A percentile compares a stretch with the other conserved stretches of the same genome.
Evolutionary conservation across 2,113 vertebrate genomes (phyloP).

Genomic region (Polypterus senegalus): DNA sequence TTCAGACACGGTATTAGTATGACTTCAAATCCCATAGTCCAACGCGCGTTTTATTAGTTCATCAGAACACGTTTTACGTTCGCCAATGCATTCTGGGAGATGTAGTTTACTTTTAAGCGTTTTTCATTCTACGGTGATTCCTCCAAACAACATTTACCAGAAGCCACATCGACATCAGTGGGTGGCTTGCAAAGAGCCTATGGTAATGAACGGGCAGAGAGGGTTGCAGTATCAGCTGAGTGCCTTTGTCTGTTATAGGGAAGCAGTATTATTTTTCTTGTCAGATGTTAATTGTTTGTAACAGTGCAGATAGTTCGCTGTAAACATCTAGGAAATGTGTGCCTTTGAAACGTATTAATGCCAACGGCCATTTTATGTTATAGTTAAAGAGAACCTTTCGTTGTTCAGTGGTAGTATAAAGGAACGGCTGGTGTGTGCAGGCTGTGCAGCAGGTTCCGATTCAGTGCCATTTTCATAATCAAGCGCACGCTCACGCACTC

Average conservation of each 20-base stretch:
- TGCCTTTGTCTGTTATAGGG: constrained; percentile 1
- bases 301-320: neutral
- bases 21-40: too few relatives aligned
- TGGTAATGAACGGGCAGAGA: neutral
- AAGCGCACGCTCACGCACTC: neutral
- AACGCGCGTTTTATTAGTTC: too few relatives aligned
- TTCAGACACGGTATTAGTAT: too few relatives aligned
- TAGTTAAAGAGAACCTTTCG: neutral
- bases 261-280: neutral
- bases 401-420: neutral
- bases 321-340: neutral
- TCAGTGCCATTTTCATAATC: neutral
- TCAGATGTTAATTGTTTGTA: neutral
- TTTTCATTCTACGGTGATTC: neutral
- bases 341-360: neutral
- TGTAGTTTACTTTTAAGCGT: neutral
- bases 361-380: neutral
- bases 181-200: neutral
- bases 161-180: neutral
- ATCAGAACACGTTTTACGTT: too few relatives aligned
- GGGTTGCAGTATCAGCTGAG: constrained; percentile 6
- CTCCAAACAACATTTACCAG: neutral
- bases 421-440: neutral
- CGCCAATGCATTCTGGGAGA: neutral
- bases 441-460: too few relatives aligned